Evolutionary conservation across 1,140 invertebrate species (phyloP).

Genomic region (Branchinecta lynchi): DNA sequence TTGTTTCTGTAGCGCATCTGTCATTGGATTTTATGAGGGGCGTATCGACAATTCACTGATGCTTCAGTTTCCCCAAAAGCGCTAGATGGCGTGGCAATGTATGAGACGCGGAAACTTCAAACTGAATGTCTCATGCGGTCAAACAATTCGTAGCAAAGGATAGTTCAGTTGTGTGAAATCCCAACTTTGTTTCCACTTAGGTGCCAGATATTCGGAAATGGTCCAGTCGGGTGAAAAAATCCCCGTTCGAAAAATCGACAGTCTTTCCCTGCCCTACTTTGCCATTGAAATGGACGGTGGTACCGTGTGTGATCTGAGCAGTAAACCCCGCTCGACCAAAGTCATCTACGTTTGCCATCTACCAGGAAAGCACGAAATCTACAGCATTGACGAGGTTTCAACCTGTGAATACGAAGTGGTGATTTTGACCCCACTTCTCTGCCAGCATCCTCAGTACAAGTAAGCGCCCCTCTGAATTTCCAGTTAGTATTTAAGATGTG

Average conservation of each 20-base stretch:
- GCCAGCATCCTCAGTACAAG: constrained; percentile 75
- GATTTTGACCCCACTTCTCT: constrained; percentile 66
- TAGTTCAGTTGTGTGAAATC: too few species aligned
- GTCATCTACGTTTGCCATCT: constrained; percentile 70
- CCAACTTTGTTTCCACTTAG: too few species aligned
- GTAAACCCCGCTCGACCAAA: constrained; percentile 57
- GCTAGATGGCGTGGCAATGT: too few species aligned
- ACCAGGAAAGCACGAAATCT: constrained; percentile 76
- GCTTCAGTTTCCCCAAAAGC: too few species aligned
- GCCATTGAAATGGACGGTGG: constrained; percentile 41
- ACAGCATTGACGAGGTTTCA: constrained; percentile 77
- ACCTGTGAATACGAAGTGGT: constrained; percentile 88
- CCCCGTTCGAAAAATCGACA: constrained; percentile 62
- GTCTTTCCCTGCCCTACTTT: constrained; percentile 46
- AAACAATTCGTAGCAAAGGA: too few species aligned
- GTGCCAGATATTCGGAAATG: too few species aligned
- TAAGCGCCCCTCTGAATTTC: constrained; percentile 24
- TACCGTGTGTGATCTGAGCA: constrained; percentile 78
- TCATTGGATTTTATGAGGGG: too few species aligned
- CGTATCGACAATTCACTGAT: too few species aligned
- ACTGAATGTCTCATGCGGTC: not conserved
- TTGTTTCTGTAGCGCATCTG: too few species aligned
- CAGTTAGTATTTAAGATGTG: too few species aligned
- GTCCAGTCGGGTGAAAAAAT: constrained; percentile 20
- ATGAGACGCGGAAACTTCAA: too few species aligned